Evolutionary conservation across 2,113 vertebrate species (phyloP).

Genomic region (Scopus umbretta): DNA sequence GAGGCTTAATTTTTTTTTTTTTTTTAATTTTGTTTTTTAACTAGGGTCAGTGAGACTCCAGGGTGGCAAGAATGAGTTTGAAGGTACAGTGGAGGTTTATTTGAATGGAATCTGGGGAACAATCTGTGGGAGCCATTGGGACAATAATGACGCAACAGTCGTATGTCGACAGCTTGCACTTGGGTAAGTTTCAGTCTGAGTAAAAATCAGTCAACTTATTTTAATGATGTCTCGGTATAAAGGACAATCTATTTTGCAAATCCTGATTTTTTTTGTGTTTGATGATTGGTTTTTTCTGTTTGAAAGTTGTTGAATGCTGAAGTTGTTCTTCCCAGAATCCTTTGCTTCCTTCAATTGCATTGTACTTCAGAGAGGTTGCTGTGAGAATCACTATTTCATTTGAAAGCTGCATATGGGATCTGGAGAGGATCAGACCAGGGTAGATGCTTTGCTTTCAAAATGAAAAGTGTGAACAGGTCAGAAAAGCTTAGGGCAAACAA

Average conservation of each 20-base stretch:
- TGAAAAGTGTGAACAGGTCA: neutral
- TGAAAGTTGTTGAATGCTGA: neutral
- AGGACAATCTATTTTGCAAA: neutral
- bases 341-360: neutral
- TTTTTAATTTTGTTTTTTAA: neutral
- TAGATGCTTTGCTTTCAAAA: neutral
- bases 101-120: slow-evolving; percentile 81
- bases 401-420: neutral
- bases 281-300: neutral
- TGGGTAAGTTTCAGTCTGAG: slow-evolving; percentile 71
- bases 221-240: neutral
- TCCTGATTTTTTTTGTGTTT: neutral
- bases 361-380: neutral
- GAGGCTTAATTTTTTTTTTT: neutral
- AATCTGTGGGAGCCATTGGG: slow-evolving; percentile 81
- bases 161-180: slow-evolving; percentile 85
- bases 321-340: neutral
- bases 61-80: slow-evolving; percentile 79
- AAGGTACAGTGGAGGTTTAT: slow-evolving; percentile 86
- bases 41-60: slow-evolving; percentile 82
- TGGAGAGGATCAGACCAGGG: neutral
- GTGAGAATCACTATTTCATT: neutral
- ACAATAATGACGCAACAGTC: slow-evolving; percentile 79
- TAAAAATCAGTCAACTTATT: neutral
- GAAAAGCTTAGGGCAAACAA: neutral